Conservation (phyloP, 2,113 vertebrate species). For the Sardina pilchardus region DNA sequence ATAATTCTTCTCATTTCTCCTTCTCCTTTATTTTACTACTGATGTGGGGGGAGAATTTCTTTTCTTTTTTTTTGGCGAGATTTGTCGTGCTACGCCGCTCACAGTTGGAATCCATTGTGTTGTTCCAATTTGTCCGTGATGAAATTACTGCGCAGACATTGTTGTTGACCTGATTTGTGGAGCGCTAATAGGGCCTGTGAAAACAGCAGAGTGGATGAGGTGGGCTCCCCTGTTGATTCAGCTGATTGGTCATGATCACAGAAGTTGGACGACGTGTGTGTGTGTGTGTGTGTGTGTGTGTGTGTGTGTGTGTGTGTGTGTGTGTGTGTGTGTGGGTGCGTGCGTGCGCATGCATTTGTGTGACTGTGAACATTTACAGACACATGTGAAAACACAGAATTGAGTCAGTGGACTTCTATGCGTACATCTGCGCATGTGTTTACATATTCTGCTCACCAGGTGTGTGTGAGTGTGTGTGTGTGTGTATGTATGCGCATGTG, state of each 20-base stretch:
- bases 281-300: neutral
- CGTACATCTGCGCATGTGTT: no score
- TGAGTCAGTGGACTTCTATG: no score
- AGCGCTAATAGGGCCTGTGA: neutral
- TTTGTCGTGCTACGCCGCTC: neutral
- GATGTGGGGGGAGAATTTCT: no score
- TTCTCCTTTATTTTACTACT: no score
- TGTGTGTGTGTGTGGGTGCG: neutral
- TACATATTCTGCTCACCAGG: no score
- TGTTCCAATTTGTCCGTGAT: neutral
- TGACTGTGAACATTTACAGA: no score
- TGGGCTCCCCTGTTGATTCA: constrained; percentile 39
- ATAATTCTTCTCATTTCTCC: no score
- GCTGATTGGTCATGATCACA: constrained; percentile 21
- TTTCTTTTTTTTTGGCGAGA: neutral
- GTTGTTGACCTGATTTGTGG: neutral
- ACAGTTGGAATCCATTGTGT: neutral
- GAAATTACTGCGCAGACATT: neutral
- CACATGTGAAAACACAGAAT: no score
- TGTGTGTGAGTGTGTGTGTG: neutral
- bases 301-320: neutral
- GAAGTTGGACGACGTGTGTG: neutral
- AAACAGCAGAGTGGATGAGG: neutral
- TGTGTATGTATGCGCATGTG: neutral
- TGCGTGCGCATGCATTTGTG: neutral